Base-by-base conservation (phyloP, 2,888 invertebrate species). In the Crocallis elinguaria region DNA sequence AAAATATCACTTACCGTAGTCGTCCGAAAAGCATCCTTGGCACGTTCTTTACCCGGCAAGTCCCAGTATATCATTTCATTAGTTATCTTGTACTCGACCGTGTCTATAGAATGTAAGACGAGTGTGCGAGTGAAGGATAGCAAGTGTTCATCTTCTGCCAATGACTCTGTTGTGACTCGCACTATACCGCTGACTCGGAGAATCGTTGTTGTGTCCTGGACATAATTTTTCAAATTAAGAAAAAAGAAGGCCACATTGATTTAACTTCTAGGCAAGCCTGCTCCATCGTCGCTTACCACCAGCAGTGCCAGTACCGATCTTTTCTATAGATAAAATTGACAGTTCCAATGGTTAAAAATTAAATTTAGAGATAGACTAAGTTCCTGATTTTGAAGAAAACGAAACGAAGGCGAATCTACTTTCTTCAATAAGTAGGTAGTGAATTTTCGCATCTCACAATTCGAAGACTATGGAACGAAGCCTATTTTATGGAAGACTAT, bases 1-100 rank as follows among this genome's bases (percentile, higher is more conserved):
- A 9, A 25, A 7, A 25, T 8, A 25, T 27, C 12, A 17, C 87
- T 83, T 61, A 89, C 90, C 74, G 66, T 60, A 7, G 77, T 79
- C 7, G 73, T 58, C 54, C 71, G 67, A 53, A 89, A 90, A 0
- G 88, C 86, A 0, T 62, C 62, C 1, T 69, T 67, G 0, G 77
- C 73, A 53, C 80, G 88, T 5, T 87, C 86, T 1, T 75, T 64
- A 0, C 86, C 82, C 0, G 94, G 92, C 55, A 76, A 91, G 29
- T 93, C 92, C 72, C 95, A 90, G 70, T 93, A 92, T 8, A 95
- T 66, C 86, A 94, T 92, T 69, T 96, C 96, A 71, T 95, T 95
- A 1, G 86, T 72, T 44, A 96, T 94, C 59, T 92, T 92, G 74
- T 94, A 95, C 48, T 94, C 93, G 0, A 71, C 64, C 0, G 84